Base-by-base conservation (phyloP, 2,797 vertebrate genomes). In the Chrysocyon brachyurus region DNA sequence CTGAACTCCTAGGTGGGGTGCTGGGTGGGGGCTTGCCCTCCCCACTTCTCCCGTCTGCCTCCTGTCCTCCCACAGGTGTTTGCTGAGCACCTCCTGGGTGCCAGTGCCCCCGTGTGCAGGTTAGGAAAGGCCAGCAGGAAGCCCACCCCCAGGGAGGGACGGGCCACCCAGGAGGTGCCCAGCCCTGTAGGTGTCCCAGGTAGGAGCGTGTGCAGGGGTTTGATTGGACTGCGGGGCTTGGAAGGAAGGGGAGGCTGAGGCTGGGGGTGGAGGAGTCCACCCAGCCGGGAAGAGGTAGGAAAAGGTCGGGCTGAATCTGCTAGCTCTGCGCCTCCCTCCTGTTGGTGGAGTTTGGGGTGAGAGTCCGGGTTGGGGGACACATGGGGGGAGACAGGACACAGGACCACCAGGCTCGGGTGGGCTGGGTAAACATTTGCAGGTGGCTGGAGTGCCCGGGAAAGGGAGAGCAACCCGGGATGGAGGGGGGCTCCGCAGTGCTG, bases 31-130 rank as follows among this genome's bases (percentile, higher is more conserved):
- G 1, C 22, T 15, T 2, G 6, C 26, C 49, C 31, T 31, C 16
- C 31, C 64, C 16, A 0, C 24, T 61, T 61, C 2, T 33, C 8
- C n/a, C 0, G 8, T 15, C 64, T 16, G 0, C 15, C 21, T 59
- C 57, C 57, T 8, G 21, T 3, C 5, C 36, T 24, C 36, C 12
- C 21, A 24, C 12, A 28, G 46, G 73, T 15, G 70, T 26, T 15
- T 4, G 22, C 70, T 24, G 22, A 46, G 36, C 70, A 70, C 19
- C n/a, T 70, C 12, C 33, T 24, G 70, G 21, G 21, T 14, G 70
- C 70, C 15, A 0, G 36, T 11, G 12, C 33, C 21, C 33, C 12
- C 0, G 21, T 24, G 68, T 22, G 33, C 68, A 6, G 5, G 70
- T 24, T 40, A 24, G 40, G 33, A 24, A 12, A 36, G 19, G 70